Base-by-base conservation (phyloP, 2,113 vertebrate genomes). In the Hymenochirus boettgeri region DNA sequence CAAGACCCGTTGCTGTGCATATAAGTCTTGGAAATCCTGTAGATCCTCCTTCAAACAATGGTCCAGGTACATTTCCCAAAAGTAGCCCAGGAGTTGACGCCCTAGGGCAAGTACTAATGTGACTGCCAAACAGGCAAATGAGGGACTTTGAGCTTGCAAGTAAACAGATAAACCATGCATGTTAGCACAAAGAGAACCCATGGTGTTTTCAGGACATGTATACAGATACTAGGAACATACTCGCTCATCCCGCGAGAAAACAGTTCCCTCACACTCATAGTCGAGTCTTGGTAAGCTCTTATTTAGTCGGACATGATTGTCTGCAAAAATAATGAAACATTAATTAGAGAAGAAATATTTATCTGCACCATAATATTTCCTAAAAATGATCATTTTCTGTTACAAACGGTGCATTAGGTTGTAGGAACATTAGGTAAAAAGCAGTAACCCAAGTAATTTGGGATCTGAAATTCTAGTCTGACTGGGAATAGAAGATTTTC, bases 281-380 rank as follows among this genome's bases (percentile, higher is more conserved):
- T 80, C 77, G 56, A 80, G 0, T 78, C 72, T 0, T 33, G 57
- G 55, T 83, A 92, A 26, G 62, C 78, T 0, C 91, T 80, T 72
- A 92, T 83, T 53, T 85, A 54, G 11, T 61, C 72, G 48, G 52
- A 78, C 86, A 88, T 88, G 58, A 57, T 63, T 72, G 31, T 3
- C 57, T 72, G 21, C n/a, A 12, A 37, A n/a, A n/a, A n/a, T n/a
- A n/a, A n/a, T n/a, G n/a, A n/a, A n/a, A n/a, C n/a, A n/a, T n/a
- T n/a, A n/a, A n/a, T n/a, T n/a, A n/a, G n/a, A n/a, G n/a, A n/a
- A n/a, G n/a, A n/a, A n/a, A n/a, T n/a, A n/a, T n/a, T n/a, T n/a
- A n/a, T n/a, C n/a, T n/a, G n/a, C n/a, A n/a, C n/a, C n/a, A n/a
- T n/a, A n/a, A n/a, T n/a, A n/a, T n/a, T n/a, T n/a, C n/a, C n/a